Evolutionary conservation across 2,888 invertebrate genomes (phyloP), one percentile per base, ranked within the genome.

Genomic region (Rhagium mordax): DNA sequence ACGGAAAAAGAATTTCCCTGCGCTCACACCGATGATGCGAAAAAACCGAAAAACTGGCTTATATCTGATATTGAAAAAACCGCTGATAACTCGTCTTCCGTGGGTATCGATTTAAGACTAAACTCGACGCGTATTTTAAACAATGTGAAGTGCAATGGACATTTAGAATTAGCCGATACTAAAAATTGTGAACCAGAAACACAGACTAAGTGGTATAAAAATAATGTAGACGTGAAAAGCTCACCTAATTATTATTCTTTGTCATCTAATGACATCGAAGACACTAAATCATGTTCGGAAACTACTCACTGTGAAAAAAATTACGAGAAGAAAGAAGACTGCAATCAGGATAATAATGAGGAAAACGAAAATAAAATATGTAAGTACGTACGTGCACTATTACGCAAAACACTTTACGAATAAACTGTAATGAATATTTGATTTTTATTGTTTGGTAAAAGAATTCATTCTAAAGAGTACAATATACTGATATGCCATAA

Each of bases 21-120:
- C 7, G 74, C 67, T 24, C 70, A 74, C n/a, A 13, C n/a, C 16
- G 84, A 84, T 16, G 82, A 84, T 29, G 74, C 81, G 27, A 85
- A 81, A 82, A 82, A 82, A 74, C 86, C 87, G 24, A 87, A 87
- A 82, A 88, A 88, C 78, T 88, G 88, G 88, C 83, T 88, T 41
- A 87, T 87, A 69, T 85, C 86, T 48, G 86, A 87, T 75, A 83
- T 85, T 27, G 84, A 83, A 80, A 83, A 82, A 78, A 79, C 66
- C 33, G 47, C 66, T 4, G 70, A 79, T 5, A 75, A 77, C 60
- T 66, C 76, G 6, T 71, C 72, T 7, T 77, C 81, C 33, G 84
- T 84, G 60, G 86, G 86, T 20, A 85, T 87, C 67, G 86, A 87
- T 74, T 82, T 87, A 72, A 81, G 86, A 41, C 78, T 86, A 27